phyloP scores from a whole-genome alignment of 2,888 invertebrate genomes.

The Fissipunctia ypsillon region DNA sequence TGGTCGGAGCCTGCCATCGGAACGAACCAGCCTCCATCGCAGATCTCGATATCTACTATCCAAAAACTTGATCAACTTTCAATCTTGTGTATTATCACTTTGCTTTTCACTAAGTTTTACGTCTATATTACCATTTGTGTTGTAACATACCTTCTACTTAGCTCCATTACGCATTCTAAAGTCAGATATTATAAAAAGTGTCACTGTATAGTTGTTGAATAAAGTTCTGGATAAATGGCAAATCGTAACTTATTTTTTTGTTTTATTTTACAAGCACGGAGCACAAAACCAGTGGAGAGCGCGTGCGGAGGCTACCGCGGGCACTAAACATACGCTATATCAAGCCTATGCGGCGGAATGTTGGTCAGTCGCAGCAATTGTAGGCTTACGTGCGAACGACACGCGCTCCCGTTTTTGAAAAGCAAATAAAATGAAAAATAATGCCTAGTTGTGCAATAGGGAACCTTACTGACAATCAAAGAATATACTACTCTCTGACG shows the following conservation, averaged over 20 bases:
- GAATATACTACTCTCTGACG: too few species aligned
- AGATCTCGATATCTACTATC: background rate
- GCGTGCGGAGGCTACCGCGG: too few species aligned
- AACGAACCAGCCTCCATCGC: background rate
- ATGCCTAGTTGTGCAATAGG: too few species aligned
- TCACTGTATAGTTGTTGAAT: constrained; percentile 41
- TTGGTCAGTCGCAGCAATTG: too few species aligned
- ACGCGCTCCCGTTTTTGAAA: too few species aligned
- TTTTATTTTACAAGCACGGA: constrained; percentile 56
- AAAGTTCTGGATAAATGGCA: constrained; percentile 48
- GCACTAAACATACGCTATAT: too few species aligned
- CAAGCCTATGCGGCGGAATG: too few species aligned
- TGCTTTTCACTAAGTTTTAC: constrained; percentile 21
- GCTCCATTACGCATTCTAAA: constrained; percentile 2
- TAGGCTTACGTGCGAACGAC: too few species aligned
- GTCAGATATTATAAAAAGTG: constrained; percentile 10
- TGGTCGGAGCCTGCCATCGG: background rate
- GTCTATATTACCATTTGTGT: constrained; percentile 15
- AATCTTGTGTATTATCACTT: constrained; percentile 42
- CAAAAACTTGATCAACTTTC: constrained; percentile 27
- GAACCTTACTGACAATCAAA: too few species aligned
- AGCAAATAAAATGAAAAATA: too few species aligned
- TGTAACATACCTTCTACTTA: constrained; percentile 45
- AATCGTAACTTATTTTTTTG: constrained; percentile 43
- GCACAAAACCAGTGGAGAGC: too few species aligned